phyloP scores from a whole-genome alignment of 2,113 vertebrate species.

The Cheirogaleus medius region DNA sequence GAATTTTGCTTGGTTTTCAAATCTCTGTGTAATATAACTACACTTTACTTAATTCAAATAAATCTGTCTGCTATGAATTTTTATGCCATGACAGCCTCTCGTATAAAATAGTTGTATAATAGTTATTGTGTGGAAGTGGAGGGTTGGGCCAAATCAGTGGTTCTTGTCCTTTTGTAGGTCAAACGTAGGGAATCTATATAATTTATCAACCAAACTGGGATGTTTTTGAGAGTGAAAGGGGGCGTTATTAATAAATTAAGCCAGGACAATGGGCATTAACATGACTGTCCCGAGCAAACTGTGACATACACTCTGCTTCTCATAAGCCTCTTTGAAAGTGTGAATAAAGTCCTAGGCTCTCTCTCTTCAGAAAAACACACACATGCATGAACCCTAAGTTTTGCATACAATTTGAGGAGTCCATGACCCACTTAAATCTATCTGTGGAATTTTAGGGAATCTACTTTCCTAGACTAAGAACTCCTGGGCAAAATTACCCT shows the following conservation, averaged over 20 bases:
- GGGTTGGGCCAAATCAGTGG: background rate
- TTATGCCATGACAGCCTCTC: background rate
- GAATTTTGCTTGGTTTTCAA: conserved; percentile 6
- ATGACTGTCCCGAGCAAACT: background rate
- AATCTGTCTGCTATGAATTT: background rate
- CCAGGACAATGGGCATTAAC: background rate
- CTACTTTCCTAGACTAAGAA: background rate
- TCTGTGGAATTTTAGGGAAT: background rate
- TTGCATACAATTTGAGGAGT: background rate
- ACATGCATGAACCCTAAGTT: background rate
- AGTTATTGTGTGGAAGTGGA: background rate
- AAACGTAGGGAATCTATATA: background rate
- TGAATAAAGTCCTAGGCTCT: background rate
- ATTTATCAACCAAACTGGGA: background rate
- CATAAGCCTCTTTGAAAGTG: background rate
- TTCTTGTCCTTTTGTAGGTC: background rate
- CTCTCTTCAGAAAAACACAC: background rate
- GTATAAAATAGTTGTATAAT: background rate
- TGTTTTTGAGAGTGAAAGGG: background rate
- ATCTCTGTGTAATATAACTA: background rate
- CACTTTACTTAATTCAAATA: background rate
- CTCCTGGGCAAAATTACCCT: background rate
- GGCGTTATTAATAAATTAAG: background rate
- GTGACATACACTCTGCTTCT: background rate
- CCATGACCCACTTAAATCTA: background rate